Evolutionary conservation across 2,797 vertebrate species (phyloP).

Genomic region (Telmatherina bonti): DNA sequence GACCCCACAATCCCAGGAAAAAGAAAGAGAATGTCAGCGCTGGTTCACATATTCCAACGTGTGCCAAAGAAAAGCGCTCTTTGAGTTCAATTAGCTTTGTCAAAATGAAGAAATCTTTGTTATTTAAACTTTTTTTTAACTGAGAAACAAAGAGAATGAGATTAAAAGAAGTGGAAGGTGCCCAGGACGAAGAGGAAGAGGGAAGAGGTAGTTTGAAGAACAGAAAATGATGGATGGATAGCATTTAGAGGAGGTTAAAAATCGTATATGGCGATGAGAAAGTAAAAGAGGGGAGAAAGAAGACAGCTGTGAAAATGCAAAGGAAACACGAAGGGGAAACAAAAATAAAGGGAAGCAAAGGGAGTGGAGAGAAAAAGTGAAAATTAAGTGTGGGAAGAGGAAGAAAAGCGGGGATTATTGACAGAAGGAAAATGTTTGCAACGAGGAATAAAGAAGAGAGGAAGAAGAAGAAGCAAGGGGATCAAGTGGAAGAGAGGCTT

Average conservation of each 20-base stretch:
- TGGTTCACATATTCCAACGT: not conserved
- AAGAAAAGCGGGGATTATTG: not conserved
- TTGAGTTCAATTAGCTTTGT: not conserved
- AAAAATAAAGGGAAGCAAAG: not conserved
- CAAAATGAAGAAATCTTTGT: not conserved
- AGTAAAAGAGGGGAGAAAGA: not conserved
- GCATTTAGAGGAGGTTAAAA: not conserved
- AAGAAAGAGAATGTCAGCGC: not conserved
- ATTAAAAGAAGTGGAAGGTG: not conserved
- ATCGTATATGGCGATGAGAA: not conserved
- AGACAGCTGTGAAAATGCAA: not conserved
- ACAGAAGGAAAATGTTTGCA: too few relatives aligned
- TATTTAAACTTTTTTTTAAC: too few relatives aligned
- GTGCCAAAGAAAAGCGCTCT: not conserved
- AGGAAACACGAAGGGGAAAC: not conserved
- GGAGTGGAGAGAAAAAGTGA: not conserved
- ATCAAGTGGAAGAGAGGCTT: not conserved
- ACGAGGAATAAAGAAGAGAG: not conserved
- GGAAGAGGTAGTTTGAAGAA: conserved; percentile 8
- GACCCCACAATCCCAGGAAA: not conserved
- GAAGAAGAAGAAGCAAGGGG: not conserved
- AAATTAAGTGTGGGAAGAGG: not conserved
- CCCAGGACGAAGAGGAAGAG: not conserved
- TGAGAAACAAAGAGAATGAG: conserved; percentile 4
- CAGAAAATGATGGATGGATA: not conserved